A percentile compares a stretch with the other conserved stretches of the same genome.
Evolutionary conservation across 2,888 invertebrate species (phyloP).

Genomic region (Diplolepis rosae): DNA sequence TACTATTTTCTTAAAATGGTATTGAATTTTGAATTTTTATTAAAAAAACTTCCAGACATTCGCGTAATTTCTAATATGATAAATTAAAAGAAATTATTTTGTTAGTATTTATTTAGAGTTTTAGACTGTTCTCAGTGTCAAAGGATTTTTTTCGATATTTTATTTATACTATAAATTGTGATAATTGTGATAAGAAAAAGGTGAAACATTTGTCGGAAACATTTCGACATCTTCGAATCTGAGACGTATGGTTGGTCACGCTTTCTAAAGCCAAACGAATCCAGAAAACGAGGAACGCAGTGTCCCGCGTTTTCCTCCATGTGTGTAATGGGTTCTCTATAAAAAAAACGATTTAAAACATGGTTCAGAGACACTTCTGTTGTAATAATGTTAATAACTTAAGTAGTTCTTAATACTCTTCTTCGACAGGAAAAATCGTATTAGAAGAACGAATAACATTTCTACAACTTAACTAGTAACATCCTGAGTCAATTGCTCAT

Average conservation of each 20-base stretch:
- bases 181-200: background rate
- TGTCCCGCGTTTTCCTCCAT: constrained; percentile 23
- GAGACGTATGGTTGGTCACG: constrained; percentile 52
- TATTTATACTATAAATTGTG: background rate
- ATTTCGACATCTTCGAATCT: constrained; percentile 30
- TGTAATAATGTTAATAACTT: background rate
- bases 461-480: background rate
- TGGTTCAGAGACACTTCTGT: background rate
- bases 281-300: constrained; percentile 46
- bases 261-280: constrained; percentile 56
- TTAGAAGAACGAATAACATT: background rate
- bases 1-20: too few species aligned
- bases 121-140: too few species aligned
- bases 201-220: constrained; percentile 35
- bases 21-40: too few species aligned
- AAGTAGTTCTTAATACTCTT: background rate
- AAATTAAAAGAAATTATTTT: too few species aligned
- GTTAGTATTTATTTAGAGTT: too few species aligned
- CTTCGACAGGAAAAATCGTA: background rate
- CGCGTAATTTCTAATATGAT: too few species aligned
- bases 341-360: background rate
- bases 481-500: background rate
- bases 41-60: too few species aligned
- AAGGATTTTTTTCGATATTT: too few species aligned
- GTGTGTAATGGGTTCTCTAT: background rate